phyloP scores from a whole-genome alignment of 2,888 invertebrate species.

The Nebria salina region DNA sequence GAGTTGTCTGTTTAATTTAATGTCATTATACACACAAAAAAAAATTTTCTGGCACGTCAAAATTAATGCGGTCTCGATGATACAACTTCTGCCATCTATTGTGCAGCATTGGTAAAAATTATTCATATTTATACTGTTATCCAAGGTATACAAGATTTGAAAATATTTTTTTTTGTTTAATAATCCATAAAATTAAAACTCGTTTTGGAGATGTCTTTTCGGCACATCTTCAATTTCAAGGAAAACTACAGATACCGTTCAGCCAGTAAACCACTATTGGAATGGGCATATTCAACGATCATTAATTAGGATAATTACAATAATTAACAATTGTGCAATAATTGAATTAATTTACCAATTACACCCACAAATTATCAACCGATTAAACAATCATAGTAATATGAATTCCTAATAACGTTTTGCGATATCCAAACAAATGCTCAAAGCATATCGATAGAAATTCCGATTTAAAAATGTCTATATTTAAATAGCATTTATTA shows the following conservation, averaged over 20 bases:
- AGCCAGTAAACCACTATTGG: neutral
- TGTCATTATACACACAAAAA: neutral
- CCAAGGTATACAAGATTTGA: conserved; percentile 25
- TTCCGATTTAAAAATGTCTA: no score
- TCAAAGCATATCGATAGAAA: no score
- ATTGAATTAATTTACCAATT: no score
- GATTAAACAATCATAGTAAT: no score
- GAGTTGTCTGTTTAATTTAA: conserved; percentile 8
- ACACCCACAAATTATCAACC: no score
- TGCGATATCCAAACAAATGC: no score
- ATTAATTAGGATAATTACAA: neutral
- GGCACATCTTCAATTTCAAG: conserved; percentile 42
- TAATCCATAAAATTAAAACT: conserved; percentile 24
- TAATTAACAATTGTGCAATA: no score
- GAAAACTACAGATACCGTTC: conserved; percentile 19
- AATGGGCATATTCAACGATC: neutral
- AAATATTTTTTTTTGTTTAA: conserved; percentile 12
- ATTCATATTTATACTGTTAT: conserved; percentile 8
- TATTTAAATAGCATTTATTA: no score
- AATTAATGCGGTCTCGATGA: no score
- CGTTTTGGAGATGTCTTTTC: conserved; percentile 37
- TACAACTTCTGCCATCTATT: no score
- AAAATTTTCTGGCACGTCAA: neutral
- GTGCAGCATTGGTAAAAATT: neutral
- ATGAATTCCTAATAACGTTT: no score